Conservation (phyloP, 2,888 invertebrate species). For the Temnothorax ravouxi region DNA sequence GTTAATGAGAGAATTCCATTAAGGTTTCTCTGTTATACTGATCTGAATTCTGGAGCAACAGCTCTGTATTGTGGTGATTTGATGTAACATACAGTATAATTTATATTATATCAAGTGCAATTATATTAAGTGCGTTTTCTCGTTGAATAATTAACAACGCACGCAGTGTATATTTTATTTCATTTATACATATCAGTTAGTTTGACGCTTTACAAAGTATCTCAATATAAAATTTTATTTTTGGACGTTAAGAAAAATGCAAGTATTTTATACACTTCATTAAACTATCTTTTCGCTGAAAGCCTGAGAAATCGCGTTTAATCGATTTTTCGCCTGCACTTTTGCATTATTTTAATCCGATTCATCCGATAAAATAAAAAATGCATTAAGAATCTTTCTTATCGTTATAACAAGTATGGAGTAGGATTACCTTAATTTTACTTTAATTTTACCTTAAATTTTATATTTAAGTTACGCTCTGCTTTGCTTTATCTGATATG, state of each 20-base stretch:
- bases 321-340: neutral
- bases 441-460: neutral
- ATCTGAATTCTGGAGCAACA: neutral
- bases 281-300: neutral
- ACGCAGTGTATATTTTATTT: neutral
- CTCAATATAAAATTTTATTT: constrained; percentile 25
- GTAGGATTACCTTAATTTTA: neutral
- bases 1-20: constrained; percentile 23
- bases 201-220: neutral
- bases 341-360: neutral
- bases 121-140: constrained; percentile 26
- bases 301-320: neutral
- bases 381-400: neutral
- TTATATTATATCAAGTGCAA: constrained; percentile 29
- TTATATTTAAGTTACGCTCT: neutral
- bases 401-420: neutral
- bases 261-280: neutral
- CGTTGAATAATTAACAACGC: constrained; percentile 7
- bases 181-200: neutral
- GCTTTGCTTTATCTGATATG: neutral
- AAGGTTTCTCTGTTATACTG: neutral
- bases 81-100: constrained; percentile 13
- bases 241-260: neutral
- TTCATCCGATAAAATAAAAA: neutral
- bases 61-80: neutral